Evolutionary conservation across 2,113 vertebrate genomes (phyloP), one percentile per base, ranked within the genome.

Genomic region (Gallinago paraguaiae): DNA sequence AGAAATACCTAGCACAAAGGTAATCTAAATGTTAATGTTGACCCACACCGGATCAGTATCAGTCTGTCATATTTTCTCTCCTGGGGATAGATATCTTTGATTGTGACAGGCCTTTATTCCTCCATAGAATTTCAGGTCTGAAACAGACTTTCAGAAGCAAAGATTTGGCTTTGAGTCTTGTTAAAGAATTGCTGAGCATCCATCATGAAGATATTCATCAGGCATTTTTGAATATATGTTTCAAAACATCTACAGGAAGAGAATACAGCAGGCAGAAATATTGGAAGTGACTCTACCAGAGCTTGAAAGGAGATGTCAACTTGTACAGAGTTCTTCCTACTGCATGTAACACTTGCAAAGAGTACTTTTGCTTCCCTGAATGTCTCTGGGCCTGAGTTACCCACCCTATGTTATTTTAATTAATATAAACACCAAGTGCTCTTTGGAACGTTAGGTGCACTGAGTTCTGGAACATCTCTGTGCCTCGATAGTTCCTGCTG

Each of bases 401-500:
- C 33, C 41, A 43, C 7, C 10, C 8, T 33, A 28, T 0, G 0
- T 56, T 69, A 48, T 51, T 53, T 77, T 35, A 83, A 76, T 70
- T 57, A 67, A 33, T 6, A 74, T 20, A 56, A 48, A 77, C 69
- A 57, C 6, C 17, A 59, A 64, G 33, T 31, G 33, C 4, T 83
- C 25, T 60, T 69, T 60, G 54, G 25, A 77, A 59, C 17, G 25
- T 23, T 1, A 6, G 31, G 17, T 31, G 43, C 23, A 65, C 30
- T 0, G 0, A 69, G 50, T 54, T 27, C 53, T 86, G 24, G 16
- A 45, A 43, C n/a, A 27, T 37, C 39, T 84, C 54, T 45, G 25
- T 64, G 28, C 57, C 37, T 5, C 18, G 50, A 28, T 22, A n/a
- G 16, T 61, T 28, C 11, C 71, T 83, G 37, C 19, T 76, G 30